Conservation (phyloP, 1,140 invertebrate species). For the Colletes latitarsis region DNA sequence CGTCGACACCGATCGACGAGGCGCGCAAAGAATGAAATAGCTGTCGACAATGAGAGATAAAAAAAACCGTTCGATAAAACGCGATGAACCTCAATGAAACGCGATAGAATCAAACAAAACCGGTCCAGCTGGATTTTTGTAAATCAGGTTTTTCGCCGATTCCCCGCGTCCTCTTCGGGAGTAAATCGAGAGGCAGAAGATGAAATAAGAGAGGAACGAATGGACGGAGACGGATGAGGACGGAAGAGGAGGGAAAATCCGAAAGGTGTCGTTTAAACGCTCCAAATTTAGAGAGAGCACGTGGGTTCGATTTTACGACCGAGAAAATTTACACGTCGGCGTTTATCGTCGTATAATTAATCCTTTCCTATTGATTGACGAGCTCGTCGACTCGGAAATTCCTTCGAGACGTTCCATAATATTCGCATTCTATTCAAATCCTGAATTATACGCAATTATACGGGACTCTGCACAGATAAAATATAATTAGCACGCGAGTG, state of each 20-base stretch:
- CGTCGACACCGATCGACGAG: too few species aligned
- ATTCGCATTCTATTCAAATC: too few species aligned
- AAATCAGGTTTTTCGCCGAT: conserved; percentile 30
- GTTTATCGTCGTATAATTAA: background rate
- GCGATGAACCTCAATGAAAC: conserved; percentile 32
- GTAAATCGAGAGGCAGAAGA: conserved; percentile 9
- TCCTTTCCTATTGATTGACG: conserved; percentile 2
- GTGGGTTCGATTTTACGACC: background rate
- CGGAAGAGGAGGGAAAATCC: background rate
- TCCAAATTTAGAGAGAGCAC: conserved; percentile 14
- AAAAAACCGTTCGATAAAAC: conserved; percentile 7
- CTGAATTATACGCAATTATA: too few species aligned
- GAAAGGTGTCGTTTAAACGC: background rate
- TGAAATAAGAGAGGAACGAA: background rate
- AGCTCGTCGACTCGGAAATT: background rate
- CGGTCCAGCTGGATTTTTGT: conserved; percentile 44
- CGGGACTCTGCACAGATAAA: too few species aligned
- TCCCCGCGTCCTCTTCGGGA: background rate
- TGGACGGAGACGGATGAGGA: background rate
- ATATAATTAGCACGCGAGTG: too few species aligned
- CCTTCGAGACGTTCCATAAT: background rate
- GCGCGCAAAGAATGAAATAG: conserved; percentile 12
- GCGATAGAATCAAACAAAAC: conserved; percentile 35
- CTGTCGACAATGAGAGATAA: background rate
- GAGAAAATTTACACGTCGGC: background rate